A percentile compares a stretch with the other conserved stretches of the same genome.
These are phyloP conservation scores for Aporophyla nigra DNA, from an alignment of 2,888 invertebrate species.

Conservation along the genomic window DNA sequence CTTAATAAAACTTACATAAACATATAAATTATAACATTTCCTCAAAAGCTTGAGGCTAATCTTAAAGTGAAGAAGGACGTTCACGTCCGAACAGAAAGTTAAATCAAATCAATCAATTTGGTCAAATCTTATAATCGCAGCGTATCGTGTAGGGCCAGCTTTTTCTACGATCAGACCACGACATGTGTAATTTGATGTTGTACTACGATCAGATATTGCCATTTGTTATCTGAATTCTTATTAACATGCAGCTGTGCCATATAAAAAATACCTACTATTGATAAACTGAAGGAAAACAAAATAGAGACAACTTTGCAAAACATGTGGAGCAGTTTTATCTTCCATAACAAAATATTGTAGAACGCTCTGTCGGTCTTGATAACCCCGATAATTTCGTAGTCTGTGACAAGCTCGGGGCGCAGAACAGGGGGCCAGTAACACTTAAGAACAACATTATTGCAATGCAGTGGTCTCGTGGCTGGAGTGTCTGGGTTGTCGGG, in stretches of 20 bases:
- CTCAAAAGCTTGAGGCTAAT: no score
- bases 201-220: no score
- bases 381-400: constrained; percentile 58
- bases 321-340: constrained; percentile 31
- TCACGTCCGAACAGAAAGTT: no score
- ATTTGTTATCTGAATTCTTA: neutral
- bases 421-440: constrained; percentile 76
- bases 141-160: neutral
- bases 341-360: constrained; percentile 54
- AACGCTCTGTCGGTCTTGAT: constrained; percentile 46
- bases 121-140: neutral
- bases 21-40: no score
- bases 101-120: no score
- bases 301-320: constrained; percentile 34
- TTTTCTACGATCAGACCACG: neutral
- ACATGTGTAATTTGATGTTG: no score
- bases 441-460: constrained; percentile 82
- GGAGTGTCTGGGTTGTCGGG: constrained; percentile 72
- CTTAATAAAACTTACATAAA: no score
- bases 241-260: neutral
- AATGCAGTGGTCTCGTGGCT: constrained; percentile 73
- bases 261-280: neutral
- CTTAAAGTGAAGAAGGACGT: no score
- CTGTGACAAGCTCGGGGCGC: constrained; percentile 63
- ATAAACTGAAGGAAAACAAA: constrained; percentile 23